Percentiles rank a stretch among this genome's conserved stretches.
Evolutionary conservation across 2,888 invertebrate species (phyloP).

Genomic region (Microctonus hyperodae): DNA sequence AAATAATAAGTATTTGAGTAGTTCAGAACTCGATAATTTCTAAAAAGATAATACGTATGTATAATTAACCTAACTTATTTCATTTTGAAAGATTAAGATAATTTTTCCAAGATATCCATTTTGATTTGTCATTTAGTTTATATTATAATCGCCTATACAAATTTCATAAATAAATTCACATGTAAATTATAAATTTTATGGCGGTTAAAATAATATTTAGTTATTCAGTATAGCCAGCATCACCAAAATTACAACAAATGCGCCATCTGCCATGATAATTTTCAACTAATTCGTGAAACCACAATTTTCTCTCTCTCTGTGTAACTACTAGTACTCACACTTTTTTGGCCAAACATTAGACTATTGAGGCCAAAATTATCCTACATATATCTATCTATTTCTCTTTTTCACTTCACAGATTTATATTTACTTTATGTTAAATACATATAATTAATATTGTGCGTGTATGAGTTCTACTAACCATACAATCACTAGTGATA

Average conservation of each 20-base stretch:
- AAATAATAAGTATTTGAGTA: too few species aligned
- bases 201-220: neutral
- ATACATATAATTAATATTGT: neutral
- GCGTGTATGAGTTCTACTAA: neutral
- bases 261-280: neutral
- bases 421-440: neutral
- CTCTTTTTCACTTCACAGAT: neutral
- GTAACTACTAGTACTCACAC: neutral
- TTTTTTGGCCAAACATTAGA: neutral
- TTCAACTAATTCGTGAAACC: neutral
- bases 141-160: too few species aligned
- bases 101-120: too few species aligned
- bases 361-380: neutral
- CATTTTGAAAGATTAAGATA: too few species aligned
- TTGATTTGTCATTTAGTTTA: too few species aligned
- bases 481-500: neutral
- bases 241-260: neutral
- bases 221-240: neutral
- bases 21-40: too few species aligned
- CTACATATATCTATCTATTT: neutral
- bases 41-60: too few species aligned
- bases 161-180: too few species aligned
- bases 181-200: neutral
- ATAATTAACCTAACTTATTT: too few species aligned
- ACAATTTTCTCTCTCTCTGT: neutral